Conservation (phyloP, 2,888 invertebrate genomes). For the Nezara viridula region DNA sequence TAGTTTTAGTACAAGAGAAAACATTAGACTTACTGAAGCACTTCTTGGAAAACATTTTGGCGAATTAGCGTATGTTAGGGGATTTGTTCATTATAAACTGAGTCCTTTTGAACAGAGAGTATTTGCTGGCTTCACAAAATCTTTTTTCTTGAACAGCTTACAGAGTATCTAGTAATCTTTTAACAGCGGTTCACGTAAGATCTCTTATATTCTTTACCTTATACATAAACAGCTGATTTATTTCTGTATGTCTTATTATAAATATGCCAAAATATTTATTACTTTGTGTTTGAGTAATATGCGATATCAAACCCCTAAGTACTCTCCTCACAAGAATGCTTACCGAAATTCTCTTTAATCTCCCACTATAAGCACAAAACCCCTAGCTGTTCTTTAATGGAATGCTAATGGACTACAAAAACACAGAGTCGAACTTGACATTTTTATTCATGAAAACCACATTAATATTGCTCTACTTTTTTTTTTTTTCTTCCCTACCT, state of each 20-base stretch:
- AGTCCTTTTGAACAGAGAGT: conserved; percentile 92
- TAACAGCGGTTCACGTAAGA: conserved; percentile 85
- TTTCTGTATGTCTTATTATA: not conserved
- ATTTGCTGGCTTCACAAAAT: conserved; percentile 84
- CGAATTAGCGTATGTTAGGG: conserved; percentile 83
- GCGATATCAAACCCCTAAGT: too few species aligned
- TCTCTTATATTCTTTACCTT: not conserved
- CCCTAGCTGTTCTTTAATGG: too few species aligned
- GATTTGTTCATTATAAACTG: conserved; percentile 84
- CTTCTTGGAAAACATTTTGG: conserved; percentile 80
- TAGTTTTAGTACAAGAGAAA: not conserved
- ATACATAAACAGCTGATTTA: not conserved
- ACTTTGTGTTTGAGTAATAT: not conserved
- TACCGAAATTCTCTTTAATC: too few species aligned
- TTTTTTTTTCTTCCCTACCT: too few species aligned
- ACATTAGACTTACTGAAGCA: conserved; percentile 40
- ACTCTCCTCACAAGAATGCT: too few species aligned
- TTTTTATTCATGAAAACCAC: too few species aligned
- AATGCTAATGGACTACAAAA: too few species aligned
- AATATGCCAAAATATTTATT: not conserved
- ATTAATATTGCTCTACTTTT: too few species aligned
- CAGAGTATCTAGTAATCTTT: conserved; percentile 78
- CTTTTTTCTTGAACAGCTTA: conserved; percentile 84
- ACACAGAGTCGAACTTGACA: too few species aligned
- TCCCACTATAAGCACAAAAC: too few species aligned